Percentiles rank a stretch among this genome's conserved stretches.
These are phyloP conservation scores for Drosophila percnosoma DNA, from an alignment of 2,888 invertebrate species.

Conservation along the genomic window DNA sequence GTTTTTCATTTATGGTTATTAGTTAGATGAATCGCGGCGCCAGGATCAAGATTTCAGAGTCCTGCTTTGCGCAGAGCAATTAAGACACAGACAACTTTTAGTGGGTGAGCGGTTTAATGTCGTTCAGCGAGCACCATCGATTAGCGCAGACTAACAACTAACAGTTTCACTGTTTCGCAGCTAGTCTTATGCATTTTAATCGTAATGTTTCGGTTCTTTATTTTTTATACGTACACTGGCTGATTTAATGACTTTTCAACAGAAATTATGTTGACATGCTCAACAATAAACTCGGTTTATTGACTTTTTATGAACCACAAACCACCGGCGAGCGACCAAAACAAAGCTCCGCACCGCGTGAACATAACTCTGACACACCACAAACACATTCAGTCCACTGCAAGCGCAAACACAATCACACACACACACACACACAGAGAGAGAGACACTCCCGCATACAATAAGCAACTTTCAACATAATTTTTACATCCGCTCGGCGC, in stretches of 20 bases:
- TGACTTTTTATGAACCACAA: conserved; percentile 78
- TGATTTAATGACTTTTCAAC: conserved; percentile 71
- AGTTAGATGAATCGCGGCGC: background rate
- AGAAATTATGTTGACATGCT: conserved; percentile 67
- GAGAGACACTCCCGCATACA: conserved; percentile 11
- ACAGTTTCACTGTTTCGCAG: conserved; percentile 18
- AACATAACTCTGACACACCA: conserved; percentile 37
- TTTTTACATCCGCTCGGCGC: conserved; percentile 73
- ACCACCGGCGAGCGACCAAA: conserved; percentile 46
- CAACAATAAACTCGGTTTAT: conserved; percentile 72
- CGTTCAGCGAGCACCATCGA: conserved; percentile 13
- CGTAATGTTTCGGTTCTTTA: conserved; percentile 20
- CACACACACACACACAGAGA: conserved; percentile 15
- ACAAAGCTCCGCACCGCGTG: conserved; percentile 53
- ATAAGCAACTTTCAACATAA: conserved; percentile 65
- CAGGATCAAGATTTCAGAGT: conserved; percentile 3
- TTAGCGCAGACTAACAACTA: conserved; percentile 23
- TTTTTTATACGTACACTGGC: conserved; percentile 14
- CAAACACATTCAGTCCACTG: conserved; percentile 29
- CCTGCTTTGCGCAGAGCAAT: background rate
- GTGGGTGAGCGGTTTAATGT: conserved; percentile 35
- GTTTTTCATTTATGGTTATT: conserved; percentile 2
- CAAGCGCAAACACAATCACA: conserved; percentile 2
- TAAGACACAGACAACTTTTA: background rate
- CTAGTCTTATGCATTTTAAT: conserved; percentile 13